Conservation (phyloP, 2,888 invertebrate species). For the Cremastinae sp. region DNA sequence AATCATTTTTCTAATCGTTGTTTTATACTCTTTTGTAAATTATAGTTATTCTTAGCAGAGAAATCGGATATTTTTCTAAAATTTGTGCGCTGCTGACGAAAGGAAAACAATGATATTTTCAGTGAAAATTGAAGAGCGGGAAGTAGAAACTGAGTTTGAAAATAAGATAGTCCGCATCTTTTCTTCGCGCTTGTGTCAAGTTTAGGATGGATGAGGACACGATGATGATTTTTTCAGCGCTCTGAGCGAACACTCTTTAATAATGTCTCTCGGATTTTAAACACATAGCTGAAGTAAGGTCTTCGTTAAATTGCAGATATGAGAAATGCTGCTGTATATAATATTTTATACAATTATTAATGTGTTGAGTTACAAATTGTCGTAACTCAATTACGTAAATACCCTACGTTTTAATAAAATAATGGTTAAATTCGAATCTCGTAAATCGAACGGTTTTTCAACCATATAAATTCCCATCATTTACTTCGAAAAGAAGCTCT, state of each 20-base stretch:
- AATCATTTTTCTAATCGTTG: no score
- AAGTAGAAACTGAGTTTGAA: not conserved
- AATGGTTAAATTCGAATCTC: no score
- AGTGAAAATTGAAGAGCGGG: not conserved
- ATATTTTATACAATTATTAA: conserved; percentile 58
- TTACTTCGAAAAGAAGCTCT: no score
- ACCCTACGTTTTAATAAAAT: conserved; percentile 54
- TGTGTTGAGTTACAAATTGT: conserved; percentile 40
- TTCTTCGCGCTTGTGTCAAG: not conserved
- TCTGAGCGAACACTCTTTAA: no score
- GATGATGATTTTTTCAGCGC: not conserved
- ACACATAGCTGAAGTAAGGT: conserved; percentile 1
- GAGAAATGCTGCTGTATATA: conserved; percentile 48
- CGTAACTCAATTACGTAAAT: conserved; percentile 45
- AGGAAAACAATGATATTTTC: not conserved
- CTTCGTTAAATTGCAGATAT: conserved; percentile 20
- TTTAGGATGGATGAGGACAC: not conserved
- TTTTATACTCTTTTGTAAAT: not conserved
- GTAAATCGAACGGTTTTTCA: no score
- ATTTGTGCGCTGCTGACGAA: not conserved
- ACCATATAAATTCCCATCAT: not conserved
- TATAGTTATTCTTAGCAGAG: not conserved
- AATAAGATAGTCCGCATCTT: not conserved
- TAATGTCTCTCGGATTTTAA: not conserved
- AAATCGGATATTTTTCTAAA: not conserved